Conservation (phyloP, 1,140 invertebrate species). For the Drosophila lacertosa region DNA sequence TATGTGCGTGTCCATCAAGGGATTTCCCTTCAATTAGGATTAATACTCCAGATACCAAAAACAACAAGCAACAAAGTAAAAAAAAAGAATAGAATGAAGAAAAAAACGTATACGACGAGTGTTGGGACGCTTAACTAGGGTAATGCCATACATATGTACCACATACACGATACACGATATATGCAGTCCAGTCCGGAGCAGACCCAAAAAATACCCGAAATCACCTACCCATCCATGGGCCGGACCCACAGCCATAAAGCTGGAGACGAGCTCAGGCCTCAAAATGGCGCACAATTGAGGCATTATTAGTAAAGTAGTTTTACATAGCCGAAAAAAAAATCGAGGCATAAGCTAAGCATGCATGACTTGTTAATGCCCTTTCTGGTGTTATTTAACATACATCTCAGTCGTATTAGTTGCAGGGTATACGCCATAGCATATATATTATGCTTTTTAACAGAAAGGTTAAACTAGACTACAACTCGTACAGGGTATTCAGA, state of each 20-base stretch:
- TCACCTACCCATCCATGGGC: slow-evolving; percentile 15
- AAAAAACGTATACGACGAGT: slow-evolving; percentile 30
- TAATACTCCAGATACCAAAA: slow-evolving; percentile 78
- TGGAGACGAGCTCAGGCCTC: slow-evolving; percentile 15
- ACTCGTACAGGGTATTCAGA: slow-evolving; percentile 22
- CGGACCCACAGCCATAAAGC: slow-evolving; percentile 31
- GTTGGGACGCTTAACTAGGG: slow-evolving; percentile 60
- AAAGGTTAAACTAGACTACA: neutral
- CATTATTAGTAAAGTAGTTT: slow-evolving; percentile 82
- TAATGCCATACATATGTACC: slow-evolving; percentile 55
- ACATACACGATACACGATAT: slow-evolving; percentile 4
- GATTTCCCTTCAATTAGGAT: slow-evolving; percentile 83
- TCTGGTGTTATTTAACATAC: too few species aligned
- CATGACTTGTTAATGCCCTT: slow-evolving; percentile 1
- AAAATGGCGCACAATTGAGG: slow-evolving; percentile 75
- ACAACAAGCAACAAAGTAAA: slow-evolving; percentile 29
- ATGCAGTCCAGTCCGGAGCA: slow-evolving; percentile 28
- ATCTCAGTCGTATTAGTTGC: too few species aligned
- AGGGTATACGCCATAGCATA: too few species aligned
- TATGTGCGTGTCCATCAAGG: slow-evolving; percentile 71
- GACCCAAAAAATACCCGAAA: slow-evolving; percentile 19
- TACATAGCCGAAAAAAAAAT: slow-evolving; percentile 40
- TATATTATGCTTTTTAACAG: too few species aligned
- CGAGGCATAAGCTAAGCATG: neutral
- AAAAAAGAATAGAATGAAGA: slow-evolving; percentile 30